phyloP scores from a whole-genome alignment of 2,113 vertebrate genomes.

The Psammodynastes pulverulentus region DNA sequence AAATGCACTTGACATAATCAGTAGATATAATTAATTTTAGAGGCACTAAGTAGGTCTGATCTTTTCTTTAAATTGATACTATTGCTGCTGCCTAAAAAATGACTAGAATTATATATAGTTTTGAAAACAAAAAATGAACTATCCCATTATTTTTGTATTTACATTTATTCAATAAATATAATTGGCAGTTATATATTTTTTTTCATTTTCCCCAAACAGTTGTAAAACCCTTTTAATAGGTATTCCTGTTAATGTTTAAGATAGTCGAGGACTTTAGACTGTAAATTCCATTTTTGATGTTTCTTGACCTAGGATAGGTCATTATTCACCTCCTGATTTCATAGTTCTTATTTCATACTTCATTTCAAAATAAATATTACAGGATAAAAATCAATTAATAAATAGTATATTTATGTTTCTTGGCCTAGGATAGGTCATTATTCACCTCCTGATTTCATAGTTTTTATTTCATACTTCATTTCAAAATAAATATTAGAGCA shows the following conservation, averaged over 20 bases:
- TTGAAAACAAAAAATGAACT: not conserved
- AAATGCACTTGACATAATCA: not conserved
- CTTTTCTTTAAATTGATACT: not conserved
- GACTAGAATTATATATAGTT: not conserved
- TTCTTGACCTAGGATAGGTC: not conserved
- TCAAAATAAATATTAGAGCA: not conserved
- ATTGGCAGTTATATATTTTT: conserved; percentile 11
- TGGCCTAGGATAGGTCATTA: not conserved
- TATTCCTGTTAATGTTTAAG: not conserved
- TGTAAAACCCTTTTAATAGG: conserved; percentile 2
- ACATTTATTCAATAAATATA: conserved; percentile 42
- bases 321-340: not conserved
- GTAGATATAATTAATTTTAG: not conserved
- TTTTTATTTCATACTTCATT: not conserved
- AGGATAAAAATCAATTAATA: not conserved
- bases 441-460: not conserved
- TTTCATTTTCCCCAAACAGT: conserved; percentile 33
- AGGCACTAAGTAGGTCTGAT: not conserved
- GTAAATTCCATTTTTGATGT: not conserved
- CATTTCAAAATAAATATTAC: not conserved
- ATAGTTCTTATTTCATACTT: not conserved
- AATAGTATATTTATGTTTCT: not conserved
- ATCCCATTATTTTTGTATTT: not conserved
- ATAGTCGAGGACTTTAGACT: not conserved
- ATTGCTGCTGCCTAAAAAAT: not conserved